phyloP scores from a whole-genome alignment of 2,797 vertebrate species.

The Anableps anableps region DNA sequence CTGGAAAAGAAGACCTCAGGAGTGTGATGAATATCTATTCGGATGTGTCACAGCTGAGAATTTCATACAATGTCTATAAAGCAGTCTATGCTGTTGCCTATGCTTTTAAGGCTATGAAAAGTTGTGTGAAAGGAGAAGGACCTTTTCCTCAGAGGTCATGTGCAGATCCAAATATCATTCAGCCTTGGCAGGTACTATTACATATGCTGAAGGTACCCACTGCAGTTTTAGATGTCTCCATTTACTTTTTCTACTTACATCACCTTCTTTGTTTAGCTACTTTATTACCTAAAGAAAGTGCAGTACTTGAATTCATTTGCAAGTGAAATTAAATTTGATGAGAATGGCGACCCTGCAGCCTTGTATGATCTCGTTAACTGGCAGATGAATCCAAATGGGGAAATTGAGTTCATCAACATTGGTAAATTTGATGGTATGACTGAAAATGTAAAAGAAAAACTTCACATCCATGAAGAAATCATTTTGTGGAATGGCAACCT shows the following conservation, averaged over 20 bases:
- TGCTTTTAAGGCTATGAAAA: slow-evolving; percentile 74
- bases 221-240: not conserved
- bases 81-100: slow-evolving; percentile 80
- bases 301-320: slow-evolving; percentile 74
- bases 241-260: not conserved
- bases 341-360: slow-evolving; percentile 82
- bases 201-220: not conserved
- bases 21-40: slow-evolving; percentile 79
- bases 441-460: slow-evolving; percentile 48
- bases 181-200: slow-evolving; percentile 79
- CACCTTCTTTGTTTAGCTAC: slow-evolving; percentile 66
- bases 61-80: slow-evolving; percentile 87
- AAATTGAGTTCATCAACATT: slow-evolving; percentile 76
- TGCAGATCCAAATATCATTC: slow-evolving; percentile 65
- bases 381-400: slow-evolving; percentile 70
- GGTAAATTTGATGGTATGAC: slow-evolving; percentile 80
- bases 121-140: slow-evolving; percentile 71
- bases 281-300: slow-evolving; percentile 80
- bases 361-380: slow-evolving; percentile 85
- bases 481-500: slow-evolving; percentile 82
- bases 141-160: slow-evolving; percentile 67
- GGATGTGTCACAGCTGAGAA: slow-evolving; percentile 85
- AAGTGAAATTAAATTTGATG: slow-evolving; percentile 83
- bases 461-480: slow-evolving; percentile 73
- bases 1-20: slow-evolving; percentile 76